Evolutionary conservation across 2,797 vertebrate genomes (phyloP).

Genomic region (Alauda arvensis): DNA sequence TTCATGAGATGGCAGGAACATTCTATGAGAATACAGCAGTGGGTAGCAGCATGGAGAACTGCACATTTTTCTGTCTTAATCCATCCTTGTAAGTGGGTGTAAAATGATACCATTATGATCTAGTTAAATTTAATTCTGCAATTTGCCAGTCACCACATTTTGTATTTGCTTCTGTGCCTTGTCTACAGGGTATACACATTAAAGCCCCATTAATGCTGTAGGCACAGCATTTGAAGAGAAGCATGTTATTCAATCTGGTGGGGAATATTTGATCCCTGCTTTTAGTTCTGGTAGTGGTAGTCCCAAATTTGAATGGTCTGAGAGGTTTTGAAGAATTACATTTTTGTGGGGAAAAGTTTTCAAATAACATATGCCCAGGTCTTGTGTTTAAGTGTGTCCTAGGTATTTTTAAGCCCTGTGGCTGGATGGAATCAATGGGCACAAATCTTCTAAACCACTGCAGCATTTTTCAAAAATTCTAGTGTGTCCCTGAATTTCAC

Average conservation of each 20-base stretch:
- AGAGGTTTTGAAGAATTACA: slow-evolving; percentile 17
- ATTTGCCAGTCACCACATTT: slow-evolving; percentile 35
- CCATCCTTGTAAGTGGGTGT: neutral
- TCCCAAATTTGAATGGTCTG: neutral
- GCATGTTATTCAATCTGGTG: slow-evolving; percentile 31
- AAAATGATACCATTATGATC: slow-evolving; percentile 35
- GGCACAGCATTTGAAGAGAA: neutral
- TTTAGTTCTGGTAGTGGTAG: slow-evolving; percentile 17
- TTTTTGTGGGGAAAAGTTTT: slow-evolving; percentile 38
- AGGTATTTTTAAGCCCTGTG: neutral
- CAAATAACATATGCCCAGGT: slow-evolving; percentile 11
- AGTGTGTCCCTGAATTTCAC: neutral
- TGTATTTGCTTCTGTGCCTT: neutral
- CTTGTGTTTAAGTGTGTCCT: neutral
- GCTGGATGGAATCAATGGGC: neutral
- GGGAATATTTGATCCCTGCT: slow-evolving; percentile 36
- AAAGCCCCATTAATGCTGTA: slow-evolving; percentile 2
- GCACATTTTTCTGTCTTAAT: neutral
- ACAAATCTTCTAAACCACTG: slow-evolving; percentile 5
- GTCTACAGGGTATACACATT: neutral
- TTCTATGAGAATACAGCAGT: neutral
- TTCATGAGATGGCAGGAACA: neutral
- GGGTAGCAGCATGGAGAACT: neutral
- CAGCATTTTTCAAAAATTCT: neutral
- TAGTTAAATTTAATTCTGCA: slow-evolving; percentile 27